Evolutionary conservation across 2,113 vertebrate genomes (phyloP), one percentile per base, ranked within the genome.

Genomic region (Centrocercus urophasianus): DNA sequence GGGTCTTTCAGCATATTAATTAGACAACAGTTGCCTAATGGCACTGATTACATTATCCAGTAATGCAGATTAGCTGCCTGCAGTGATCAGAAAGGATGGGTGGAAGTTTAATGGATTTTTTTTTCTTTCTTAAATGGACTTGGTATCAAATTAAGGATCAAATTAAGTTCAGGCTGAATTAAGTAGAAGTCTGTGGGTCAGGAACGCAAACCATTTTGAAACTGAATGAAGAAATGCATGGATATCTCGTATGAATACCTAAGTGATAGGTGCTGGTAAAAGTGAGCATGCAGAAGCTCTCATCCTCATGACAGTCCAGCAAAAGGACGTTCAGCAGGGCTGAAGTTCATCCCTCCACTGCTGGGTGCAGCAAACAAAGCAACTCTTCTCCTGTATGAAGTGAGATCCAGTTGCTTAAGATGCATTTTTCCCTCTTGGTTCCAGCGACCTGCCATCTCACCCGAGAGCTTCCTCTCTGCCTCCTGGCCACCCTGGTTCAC

Each of bases 401-500:
- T 19, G 34, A 70, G 67, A 72, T 40, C 2, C 1, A 34, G 3
- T 1, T 4, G 10, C 11, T 43, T 72, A 78, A 91, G 9, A 67
- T 7, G 3, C 15, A 27, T 71, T 83, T 88, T 18, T 67, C 15
- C 4, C n/a, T 83, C 45, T 76, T 83, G 60, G 40, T 84, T 36
- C 70, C 71, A 98, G 98, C 83, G 98, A 87, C 98, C 98, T 47
- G 98, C 98, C 65, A 97, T 98, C 91, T 98, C 98, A 27, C 98
- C 98, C 0, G 98, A 98, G 94, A 98, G 95, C 60, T 98, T 98
- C 89, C 94, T 98, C 12, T 97, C 97, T 52, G 98, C 98, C 5
- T 98, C 98, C n/a, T 98, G 98, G 97, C 98, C 98, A 1, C 98
- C 98, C 50, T 98, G 98, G 98, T 98, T 98, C 95, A 98, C 97